phyloP scores from a whole-genome alignment of 2,113 vertebrate species.

The Aphyosemion australe region DNA sequence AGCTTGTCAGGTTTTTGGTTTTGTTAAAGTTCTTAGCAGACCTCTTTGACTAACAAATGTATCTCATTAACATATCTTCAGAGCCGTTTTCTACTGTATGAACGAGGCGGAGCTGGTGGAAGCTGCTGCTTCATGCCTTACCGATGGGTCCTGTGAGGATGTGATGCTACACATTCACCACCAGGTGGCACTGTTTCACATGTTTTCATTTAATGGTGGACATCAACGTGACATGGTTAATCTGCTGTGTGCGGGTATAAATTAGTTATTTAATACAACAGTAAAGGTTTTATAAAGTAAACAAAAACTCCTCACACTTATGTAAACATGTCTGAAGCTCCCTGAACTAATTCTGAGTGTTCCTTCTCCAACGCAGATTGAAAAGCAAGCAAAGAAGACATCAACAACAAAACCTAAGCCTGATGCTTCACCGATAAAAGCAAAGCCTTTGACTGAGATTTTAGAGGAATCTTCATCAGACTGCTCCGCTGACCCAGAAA shows the following conservation, averaged over 20 bases:
- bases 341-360: background rate
- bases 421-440: background rate
- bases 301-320: too few relatives aligned
- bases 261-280: too few relatives aligned
- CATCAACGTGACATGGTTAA: too few relatives aligned
- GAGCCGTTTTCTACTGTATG: constrained; percentile 72
- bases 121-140: constrained; percentile 50
- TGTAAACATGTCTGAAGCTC: background rate
- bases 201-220: background rate
- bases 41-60: fast-evolving
- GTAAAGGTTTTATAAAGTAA: too few relatives aligned
- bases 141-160: background rate
- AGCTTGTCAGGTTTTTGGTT: background rate
- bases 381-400: background rate
- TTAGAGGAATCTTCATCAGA: constrained; percentile 35
- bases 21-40: fast-evolving
- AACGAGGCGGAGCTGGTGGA: constrained; percentile 76
- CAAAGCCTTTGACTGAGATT: background rate
- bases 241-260: too few relatives aligned
- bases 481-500: constrained; percentile 18
- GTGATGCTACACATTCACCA: background rate
- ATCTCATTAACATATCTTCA: constrained; percentile 25
- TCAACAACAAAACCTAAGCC: constrained; percentile 7
- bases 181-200: constrained; percentile 43
- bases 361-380: constrained; percentile 22